Base-by-base conservation (phyloP, 2,113 vertebrate genomes). In the Vulpes vulpes region DNA sequence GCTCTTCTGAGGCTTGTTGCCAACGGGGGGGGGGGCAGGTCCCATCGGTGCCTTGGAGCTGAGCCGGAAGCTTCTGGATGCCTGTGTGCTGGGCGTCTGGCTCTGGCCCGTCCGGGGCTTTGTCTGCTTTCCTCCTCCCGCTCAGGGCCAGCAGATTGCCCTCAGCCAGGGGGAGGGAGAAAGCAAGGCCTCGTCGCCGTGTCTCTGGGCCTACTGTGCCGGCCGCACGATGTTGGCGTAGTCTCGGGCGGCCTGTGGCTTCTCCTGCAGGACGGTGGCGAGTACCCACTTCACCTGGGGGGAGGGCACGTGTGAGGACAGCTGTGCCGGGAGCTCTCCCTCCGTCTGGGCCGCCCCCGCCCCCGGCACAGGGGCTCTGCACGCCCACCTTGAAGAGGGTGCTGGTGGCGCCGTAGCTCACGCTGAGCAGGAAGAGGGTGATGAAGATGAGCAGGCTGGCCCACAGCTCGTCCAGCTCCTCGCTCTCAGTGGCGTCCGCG, bases 351-450 rank as follows among this genome's bases (percentile, higher is more conserved):
- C 30, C 25, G 7, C 64, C 27, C 32, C 0, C 1, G 5, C 25
- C 79, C 79, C 9, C 3, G 74, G 74, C 14, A 3, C 1, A 11
- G 32, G 27, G 76, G 67, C 8, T 43, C 0, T 3, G 49, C 11
- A 11, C 3, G 1, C 17, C 94, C 94, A 98, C 98, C 98, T 97
- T 98, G 90, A 93, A 60, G 51, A 98, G 15, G 8, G 97, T 98
- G 83, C 97, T 11, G 0, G 95, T 16, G 16, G 98, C 95, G 0
- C 98, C 38, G 3, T 98, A 98, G 96, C 96, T 96, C 32, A 98
- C 82, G 0, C 98, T 98, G 95, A 98, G 78, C 87, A 98, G 97
- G 87, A 98, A 98, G 53, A 98, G 97, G 3, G 57, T 2, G 60
- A 97, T 35, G 94, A 98, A 98, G 80, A 97, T 2, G 0, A 69